Conservation (phyloP, 1,140 invertebrate species). For the Caenorhabditis brenneri region DNA sequence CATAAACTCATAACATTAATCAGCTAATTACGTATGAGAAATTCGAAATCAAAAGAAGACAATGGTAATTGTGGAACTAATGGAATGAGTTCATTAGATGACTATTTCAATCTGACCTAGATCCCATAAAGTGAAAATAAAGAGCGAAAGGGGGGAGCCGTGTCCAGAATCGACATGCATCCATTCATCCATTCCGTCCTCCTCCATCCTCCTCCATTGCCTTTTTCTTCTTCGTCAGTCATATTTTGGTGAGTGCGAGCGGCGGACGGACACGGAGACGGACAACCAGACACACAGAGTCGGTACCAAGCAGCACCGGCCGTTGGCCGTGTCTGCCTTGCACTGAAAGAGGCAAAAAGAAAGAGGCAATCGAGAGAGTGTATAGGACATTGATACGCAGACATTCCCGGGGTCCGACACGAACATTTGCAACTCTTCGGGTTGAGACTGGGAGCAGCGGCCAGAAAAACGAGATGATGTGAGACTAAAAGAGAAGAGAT, state of each 20-base stretch:
- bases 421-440: conserved; percentile 19
- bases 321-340: neutral
- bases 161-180: neutral
- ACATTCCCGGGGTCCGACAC: neutral
- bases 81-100: neutral
- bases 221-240: neutral
- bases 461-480: neutral
- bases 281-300: conserved; percentile 39
- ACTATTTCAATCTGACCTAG: neutral
- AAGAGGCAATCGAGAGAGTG: neutral
- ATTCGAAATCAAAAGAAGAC: too few species aligned
- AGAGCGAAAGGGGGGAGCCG: neutral
- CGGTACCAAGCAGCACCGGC: conserved; percentile 36
- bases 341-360: neutral
- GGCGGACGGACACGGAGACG: conserved; percentile 17
- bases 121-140: neutral
- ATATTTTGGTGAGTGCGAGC: conserved; percentile 30
- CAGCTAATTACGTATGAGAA: too few species aligned
- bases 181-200: too few species aligned
- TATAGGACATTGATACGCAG: neutral
- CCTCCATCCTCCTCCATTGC: neutral
- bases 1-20: too few species aligned
- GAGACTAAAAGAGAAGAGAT: neutral
- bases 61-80: neutral
- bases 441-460: neutral